Percentiles rank a stretch among this genome's conserved stretches.
These are phyloP conservation scores for Hestina assimilis DNA, from an alignment of 1,140 invertebrate genomes.

Conservation along the genomic window DNA sequence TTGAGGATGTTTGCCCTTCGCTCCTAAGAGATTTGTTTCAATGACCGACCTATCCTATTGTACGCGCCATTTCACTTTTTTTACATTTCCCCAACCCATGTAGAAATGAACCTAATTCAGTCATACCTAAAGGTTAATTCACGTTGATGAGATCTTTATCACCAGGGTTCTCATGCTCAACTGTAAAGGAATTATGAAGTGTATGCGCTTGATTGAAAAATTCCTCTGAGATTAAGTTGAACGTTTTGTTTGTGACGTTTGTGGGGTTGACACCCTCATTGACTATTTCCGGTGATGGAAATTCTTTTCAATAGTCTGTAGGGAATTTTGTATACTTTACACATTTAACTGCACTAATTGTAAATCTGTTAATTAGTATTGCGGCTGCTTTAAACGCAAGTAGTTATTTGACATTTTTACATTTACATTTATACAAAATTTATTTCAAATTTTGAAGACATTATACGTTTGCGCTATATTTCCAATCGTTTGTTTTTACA, in stretches of 20 bases:
- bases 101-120: constrained; percentile 15
- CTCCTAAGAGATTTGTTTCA: constrained; percentile 60
- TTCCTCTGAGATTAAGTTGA: constrained; percentile 54
- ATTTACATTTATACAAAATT: no score
- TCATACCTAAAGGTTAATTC: constrained; percentile 17
- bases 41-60: constrained; percentile 47
- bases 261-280: constrained; percentile 41
- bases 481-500: no score
- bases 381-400: no score
- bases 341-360: background rate
- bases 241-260: constrained; percentile 51
- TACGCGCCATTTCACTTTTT: constrained; percentile 59
- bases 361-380: background rate
- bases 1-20: constrained; percentile 38
- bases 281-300: constrained; percentile 36
- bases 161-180: constrained; percentile 41
- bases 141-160: constrained; percentile 44
- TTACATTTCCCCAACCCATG: constrained; percentile 17
- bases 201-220: constrained; percentile 67
- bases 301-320: constrained; percentile 13
- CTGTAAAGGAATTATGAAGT: constrained; percentile 61
- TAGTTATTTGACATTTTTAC: no score
- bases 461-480: no score
- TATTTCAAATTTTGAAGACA: no score
- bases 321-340: background rate